Percentiles rank a stretch among this genome's conserved stretches.
Evolutionary conservation across 2,113 vertebrate genomes (phyloP).

Genomic region (Pyrgilauda ruficollis): DNA sequence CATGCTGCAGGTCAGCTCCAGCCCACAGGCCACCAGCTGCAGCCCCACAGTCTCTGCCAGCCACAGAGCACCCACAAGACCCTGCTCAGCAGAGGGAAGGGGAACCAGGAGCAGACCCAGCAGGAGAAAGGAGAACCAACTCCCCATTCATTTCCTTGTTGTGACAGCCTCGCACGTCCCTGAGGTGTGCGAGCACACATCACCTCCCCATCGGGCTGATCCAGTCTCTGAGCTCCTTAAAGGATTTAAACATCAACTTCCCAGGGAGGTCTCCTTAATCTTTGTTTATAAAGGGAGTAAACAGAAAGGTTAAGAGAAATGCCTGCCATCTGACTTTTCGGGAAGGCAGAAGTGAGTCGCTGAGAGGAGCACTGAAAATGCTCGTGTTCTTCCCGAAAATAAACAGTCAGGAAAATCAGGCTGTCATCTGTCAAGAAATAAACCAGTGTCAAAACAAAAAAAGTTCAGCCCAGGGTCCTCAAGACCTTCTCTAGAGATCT

Average conservation of each 20-base stretch:
- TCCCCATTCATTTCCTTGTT: fast-evolving
- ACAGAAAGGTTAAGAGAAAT: slow-evolving; percentile 3
- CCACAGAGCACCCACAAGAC: neutral
- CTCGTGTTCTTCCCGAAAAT: neutral
- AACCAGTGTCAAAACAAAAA: neutral
- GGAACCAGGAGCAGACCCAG: neutral
- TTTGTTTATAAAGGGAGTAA: slow-evolving; percentile 8
- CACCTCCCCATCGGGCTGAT: fast-evolving
- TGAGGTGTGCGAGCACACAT: fast-evolving
- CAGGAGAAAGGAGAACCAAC: neutral
- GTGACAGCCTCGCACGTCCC: fast-evolving
- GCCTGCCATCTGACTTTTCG: neutral
- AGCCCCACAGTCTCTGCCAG: neutral
- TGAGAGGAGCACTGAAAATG: neutral
- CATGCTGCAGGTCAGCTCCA: neutral
- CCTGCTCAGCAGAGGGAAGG: neutral
- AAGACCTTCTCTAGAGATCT: neutral
- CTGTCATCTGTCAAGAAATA: neutral
- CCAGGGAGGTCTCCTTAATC: neutral
- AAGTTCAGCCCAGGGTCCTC: neutral
- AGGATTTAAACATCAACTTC: neutral
- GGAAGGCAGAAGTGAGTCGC: neutral
- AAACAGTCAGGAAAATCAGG: neutral
- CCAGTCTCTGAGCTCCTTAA: neutral
- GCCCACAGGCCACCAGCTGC: slow-evolving; percentile 31